A percentile compares a stretch with the other conserved stretches of the same genome.
phyloP scores from a whole-genome alignment of 2,113 vertebrate species.

The Percopsis transmontana region DNA sequence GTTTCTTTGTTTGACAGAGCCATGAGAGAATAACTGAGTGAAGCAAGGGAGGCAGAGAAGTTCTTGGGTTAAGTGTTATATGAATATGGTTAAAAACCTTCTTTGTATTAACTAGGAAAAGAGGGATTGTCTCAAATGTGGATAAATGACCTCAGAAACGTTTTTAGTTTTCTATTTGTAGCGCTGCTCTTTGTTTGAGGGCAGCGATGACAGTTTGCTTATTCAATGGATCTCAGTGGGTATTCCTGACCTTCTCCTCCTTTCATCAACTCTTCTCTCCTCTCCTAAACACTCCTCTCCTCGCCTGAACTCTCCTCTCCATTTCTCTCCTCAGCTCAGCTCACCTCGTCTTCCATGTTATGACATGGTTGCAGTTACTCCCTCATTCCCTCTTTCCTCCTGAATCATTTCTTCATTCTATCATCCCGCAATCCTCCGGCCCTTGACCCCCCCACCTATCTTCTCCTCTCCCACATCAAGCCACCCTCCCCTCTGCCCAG shows the following conservation, averaged over 20 bases:
- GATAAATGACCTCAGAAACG: constrained; percentile 21
- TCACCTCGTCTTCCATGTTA: background rate
- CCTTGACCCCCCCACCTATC: background rate
- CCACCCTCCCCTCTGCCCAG: background rate
- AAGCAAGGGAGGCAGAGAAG: no score
- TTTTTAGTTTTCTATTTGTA: constrained; percentile 40
- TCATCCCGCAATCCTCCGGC: background rate
- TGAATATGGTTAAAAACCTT: background rate
- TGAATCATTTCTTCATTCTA: background rate
- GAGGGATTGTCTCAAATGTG: constrained; percentile 54
- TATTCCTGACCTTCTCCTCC: background rate
- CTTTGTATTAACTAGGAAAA: constrained; percentile 47
- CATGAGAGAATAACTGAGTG: no score
- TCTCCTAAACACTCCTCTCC: background rate
- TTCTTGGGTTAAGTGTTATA: no score
- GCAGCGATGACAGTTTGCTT: constrained; percentile 17
- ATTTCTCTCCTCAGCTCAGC: background rate
- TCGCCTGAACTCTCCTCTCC: background rate
- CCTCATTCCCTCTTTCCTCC: background rate
- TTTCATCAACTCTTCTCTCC: background rate
- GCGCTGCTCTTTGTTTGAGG: constrained; percentile 25
- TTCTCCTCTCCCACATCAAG: background rate
- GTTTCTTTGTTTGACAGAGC: no score
- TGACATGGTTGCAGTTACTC: no score
- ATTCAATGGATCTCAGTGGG: constrained; percentile 12